A percentile compares a stretch with the other conserved stretches of the same genome.
These are phyloP conservation scores for Petrolisthes manimaculis DNA, from an alignment of 2,888 invertebrate genomes.

Conservation along the genomic window DNA sequence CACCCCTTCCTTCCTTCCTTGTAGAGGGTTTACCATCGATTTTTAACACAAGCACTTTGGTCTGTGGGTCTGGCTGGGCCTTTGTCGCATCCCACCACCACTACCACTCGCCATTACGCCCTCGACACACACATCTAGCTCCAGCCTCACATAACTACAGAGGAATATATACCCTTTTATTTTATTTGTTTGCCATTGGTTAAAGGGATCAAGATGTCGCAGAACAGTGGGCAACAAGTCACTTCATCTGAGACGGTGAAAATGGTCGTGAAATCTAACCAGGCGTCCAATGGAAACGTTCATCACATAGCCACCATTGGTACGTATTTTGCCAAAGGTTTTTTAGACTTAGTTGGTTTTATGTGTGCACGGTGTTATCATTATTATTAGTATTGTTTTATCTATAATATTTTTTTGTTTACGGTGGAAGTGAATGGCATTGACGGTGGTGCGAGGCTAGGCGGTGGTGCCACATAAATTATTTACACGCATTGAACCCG, in stretches of 20 bases:
- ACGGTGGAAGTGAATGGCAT: background rate
- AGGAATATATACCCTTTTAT: background rate
- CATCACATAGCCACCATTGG: slow-evolving; percentile 65
- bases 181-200: background rate
- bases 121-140: background rate
- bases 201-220: slow-evolving; percentile 50
- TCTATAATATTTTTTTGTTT: background rate
- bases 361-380: background rate
- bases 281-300: slow-evolving; percentile 53
- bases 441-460: slow-evolving; percentile 59
- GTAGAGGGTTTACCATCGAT: slow-evolving; percentile 55
- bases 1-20: too few species aligned
- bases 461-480: slow-evolving; percentile 39
- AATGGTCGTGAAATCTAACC: slow-evolving; percentile 64
- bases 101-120: background rate
- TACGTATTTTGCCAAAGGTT: slow-evolving; percentile 31
- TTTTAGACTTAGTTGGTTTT: background rate
- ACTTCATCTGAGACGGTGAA: slow-evolving; percentile 49
- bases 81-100: slow-evolving; percentile 47
- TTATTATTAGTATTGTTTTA: background rate
- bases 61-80: too few species aligned
- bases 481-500: background rate
- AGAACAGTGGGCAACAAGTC: slow-evolving; percentile 45
- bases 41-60: slow-evolving; percentile 46
- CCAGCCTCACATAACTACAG: background rate